Conservation (phyloP, 1,140 invertebrate genomes). For the Caenorhabditis latens region DNA sequence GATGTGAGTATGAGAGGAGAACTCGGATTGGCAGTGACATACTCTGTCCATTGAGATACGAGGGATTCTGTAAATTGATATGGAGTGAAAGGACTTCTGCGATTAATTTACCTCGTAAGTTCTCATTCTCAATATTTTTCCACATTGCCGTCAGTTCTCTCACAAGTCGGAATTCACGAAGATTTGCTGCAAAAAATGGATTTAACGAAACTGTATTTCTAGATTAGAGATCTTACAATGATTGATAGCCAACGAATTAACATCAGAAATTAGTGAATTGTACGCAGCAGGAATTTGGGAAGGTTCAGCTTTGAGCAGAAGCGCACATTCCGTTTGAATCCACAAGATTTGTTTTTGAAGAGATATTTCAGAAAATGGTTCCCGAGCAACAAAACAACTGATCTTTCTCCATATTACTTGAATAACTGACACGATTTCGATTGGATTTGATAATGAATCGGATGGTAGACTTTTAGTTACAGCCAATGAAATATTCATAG, state of each 20-base stretch:
- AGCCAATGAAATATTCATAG: slow-evolving; percentile 16
- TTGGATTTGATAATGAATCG: slow-evolving; percentile 47
- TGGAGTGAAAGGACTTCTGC: neutral
- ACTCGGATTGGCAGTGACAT: slow-evolving; percentile 38
- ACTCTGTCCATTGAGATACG: slow-evolving; percentile 48
- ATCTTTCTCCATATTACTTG: slow-evolving; percentile 64
- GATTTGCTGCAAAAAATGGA: slow-evolving; percentile 44
- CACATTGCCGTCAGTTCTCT: slow-evolving; percentile 61
- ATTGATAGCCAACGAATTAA: slow-evolving; percentile 49
- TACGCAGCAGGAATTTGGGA: slow-evolving; percentile 49
- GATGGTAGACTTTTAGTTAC: slow-evolving; percentile 51
- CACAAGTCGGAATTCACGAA: slow-evolving; percentile 57
- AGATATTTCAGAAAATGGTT: slow-evolving; percentile 20
- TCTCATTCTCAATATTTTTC: slow-evolving; percentile 58
- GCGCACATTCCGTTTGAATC: slow-evolving; percentile 49
- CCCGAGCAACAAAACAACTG: slow-evolving; percentile 55
- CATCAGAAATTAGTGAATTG: slow-evolving; percentile 61
- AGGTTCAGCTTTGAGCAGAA: slow-evolving; percentile 39
- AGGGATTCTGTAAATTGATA: slow-evolving; percentile 34
- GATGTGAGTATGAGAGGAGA: slow-evolving; percentile 58
- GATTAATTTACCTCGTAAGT: slow-evolving; percentile 53
- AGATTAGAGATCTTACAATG: slow-evolving; percentile 49
- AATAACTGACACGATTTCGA: slow-evolving; percentile 48
- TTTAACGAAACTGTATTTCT: neutral
- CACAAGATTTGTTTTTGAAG: slow-evolving; percentile 54